phyloP scores from a whole-genome alignment of 1,140 invertebrate species.

The Nymphalis io region DNA sequence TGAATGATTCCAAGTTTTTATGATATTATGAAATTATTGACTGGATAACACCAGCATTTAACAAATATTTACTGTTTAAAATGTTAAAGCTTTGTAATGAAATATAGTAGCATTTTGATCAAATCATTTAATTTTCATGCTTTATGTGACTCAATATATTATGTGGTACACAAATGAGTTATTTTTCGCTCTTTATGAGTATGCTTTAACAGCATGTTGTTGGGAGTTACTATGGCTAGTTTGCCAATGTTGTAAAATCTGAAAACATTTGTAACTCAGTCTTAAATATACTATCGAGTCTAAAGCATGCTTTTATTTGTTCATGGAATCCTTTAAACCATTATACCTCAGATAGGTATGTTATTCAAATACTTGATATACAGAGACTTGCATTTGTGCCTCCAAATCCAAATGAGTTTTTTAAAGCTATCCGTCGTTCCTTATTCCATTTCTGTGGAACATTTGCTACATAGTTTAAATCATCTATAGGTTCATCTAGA shows the following conservation, averaged over 20 bases:
- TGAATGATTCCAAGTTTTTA: slow-evolving; percentile 62
- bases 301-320: slow-evolving; percentile 31
- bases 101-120: slow-evolving; percentile 79
- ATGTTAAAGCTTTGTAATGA: slow-evolving; percentile 76
- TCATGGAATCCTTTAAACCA: background rate
- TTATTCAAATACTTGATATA: slow-evolving; percentile 63
- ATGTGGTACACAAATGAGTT: slow-evolving; percentile 68
- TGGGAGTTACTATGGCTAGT: slow-evolving; percentile 62
- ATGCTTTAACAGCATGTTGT: slow-evolving; percentile 64
- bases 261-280: slow-evolving; percentile 77
- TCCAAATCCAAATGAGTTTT: slow-evolving; percentile 99
- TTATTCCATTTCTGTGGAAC: slow-evolving; percentile 82
- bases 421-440: slow-evolving; percentile 88
- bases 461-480: slow-evolving; percentile 88
- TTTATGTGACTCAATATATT: slow-evolving; percentile 74
- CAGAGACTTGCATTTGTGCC: slow-evolving; percentile 97
- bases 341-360: background rate
- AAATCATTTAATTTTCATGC: slow-evolving; percentile 76
- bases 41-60: slow-evolving; percentile 75
- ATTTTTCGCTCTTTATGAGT: slow-evolving; percentile 65
- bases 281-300: slow-evolving; percentile 76
- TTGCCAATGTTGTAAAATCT: slow-evolving; percentile 70
- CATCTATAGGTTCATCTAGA: slow-evolving; percentile 86
- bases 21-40: slow-evolving; percentile 58
- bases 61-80: slow-evolving; percentile 75